Evolutionary conservation across 2,113 vertebrate genomes (phyloP).

Genomic region (Lagenorhynchus albirostris): DNA sequence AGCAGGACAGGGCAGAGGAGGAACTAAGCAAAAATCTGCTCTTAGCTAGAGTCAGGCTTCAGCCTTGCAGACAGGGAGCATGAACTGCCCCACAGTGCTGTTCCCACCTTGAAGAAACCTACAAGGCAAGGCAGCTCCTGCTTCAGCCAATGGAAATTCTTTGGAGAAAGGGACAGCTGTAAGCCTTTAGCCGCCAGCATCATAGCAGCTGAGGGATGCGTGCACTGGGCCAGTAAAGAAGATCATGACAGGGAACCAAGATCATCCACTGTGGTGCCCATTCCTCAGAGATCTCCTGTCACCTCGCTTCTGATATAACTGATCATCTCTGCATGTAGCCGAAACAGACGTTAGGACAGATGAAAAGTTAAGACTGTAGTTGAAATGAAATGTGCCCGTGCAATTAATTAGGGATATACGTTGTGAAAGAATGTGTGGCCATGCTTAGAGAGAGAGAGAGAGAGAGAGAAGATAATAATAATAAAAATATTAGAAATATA

Average conservation of each 20-base stretch:
- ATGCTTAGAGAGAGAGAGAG: neutral
- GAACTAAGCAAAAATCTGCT: neutral
- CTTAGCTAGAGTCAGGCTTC: too few relatives aligned
- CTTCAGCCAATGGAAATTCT: neutral
- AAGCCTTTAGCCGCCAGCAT: neutral
- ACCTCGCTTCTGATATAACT: neutral
- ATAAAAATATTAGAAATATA: neutral
- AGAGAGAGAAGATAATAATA: too few relatives aligned
- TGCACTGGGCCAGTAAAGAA: constrained; percentile 32
- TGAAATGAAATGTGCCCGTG: neutral
- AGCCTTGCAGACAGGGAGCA: neutral
- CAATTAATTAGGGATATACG: neutral
- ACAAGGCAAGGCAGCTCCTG: neutral
- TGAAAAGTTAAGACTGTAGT: neutral
- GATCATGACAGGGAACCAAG: neutral
- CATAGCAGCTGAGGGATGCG: constrained; percentile 22
- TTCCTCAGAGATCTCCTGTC: neutral
- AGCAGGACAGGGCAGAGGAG: neutral
- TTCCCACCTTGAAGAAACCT: neutral
- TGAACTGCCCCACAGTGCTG: neutral
- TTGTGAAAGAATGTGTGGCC: neutral
- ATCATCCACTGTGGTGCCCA: neutral
- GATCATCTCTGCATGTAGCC: neutral
- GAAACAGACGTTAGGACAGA: neutral
- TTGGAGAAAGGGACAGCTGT: neutral